These are phyloP conservation scores for Erythrocercus mccallii DNA, from an alignment of 2,113 vertebrate species.

Conservation along the genomic window DNA sequence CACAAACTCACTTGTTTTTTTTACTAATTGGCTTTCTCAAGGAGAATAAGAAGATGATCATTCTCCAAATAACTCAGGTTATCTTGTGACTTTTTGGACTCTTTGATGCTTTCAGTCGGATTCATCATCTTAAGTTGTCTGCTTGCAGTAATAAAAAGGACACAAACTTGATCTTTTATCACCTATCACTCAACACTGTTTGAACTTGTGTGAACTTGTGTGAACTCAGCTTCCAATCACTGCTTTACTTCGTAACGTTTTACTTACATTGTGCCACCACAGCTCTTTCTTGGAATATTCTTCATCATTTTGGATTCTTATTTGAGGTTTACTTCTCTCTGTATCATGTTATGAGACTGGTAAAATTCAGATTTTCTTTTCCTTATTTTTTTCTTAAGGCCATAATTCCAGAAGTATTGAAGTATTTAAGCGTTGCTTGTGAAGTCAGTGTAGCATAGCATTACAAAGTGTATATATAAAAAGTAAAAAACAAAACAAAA, in stretches of 20 bases:
- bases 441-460: background rate
- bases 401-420: background rate
- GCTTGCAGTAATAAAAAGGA: background rate
- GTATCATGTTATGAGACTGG: background rate
- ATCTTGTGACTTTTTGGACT: background rate
- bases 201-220: background rate
- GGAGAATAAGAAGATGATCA: background rate
- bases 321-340: background rate
- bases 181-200: constrained; percentile 20
- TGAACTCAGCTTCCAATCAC: background rate
- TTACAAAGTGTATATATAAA: background rate
- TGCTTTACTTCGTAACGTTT: background rate
- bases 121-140: background rate
- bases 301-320: background rate
- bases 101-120: background rate
- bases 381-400: background rate
- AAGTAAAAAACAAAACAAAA: background rate
- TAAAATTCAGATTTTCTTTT: background rate
- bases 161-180: background rate
- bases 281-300: background rate
- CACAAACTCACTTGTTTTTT: background rate
- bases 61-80: background rate
- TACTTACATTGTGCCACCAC: background rate
- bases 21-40: background rate
- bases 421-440: background rate